Percentiles rank a stretch among this genome's conserved stretches.
Evolutionary conservation across 1,140 invertebrate genomes (phyloP).

Genomic region (Lepidotrigona ventralis): DNA sequence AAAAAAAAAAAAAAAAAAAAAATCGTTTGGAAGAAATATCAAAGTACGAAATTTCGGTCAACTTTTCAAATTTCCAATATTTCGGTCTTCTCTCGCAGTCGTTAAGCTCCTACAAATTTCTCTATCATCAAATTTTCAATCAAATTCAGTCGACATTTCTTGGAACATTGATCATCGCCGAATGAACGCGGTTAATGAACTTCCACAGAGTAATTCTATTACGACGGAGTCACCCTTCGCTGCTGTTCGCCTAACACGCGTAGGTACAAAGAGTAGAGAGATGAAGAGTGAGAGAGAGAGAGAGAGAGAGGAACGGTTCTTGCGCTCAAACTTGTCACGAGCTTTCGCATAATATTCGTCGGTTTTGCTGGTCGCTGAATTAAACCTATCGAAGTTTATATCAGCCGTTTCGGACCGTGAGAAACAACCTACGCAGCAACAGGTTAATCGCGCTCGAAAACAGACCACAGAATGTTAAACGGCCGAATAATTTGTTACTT

Average conservation of each 20-base stretch:
- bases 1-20: neutral
- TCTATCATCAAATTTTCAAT: neutral
- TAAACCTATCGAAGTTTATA: conserved; percentile 45
- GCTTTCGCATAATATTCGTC: conserved; percentile 53
- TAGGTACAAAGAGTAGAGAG: neutral
- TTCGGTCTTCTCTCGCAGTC: too few species aligned
- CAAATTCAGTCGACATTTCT: neutral
- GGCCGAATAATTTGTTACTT: conserved; percentile 9
- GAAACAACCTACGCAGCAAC: conserved; percentile 58
- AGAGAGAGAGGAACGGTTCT: neutral
- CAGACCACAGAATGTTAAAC: conserved; percentile 56
- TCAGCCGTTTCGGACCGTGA: conserved; percentile 48
- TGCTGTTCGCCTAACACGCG: neutral
- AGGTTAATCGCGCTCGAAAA: conserved; percentile 58
- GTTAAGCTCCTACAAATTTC: neutral
- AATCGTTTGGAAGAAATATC: too few species aligned
- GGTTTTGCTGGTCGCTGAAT: conserved; percentile 32
- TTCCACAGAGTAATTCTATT: conserved; percentile 21
- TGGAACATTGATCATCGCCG: too few species aligned
- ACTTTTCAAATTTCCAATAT: neutral
- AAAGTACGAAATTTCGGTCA: too few species aligned
- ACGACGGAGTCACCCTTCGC: neutral
- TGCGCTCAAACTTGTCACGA: conserved; percentile 45
- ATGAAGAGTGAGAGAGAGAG: neutral
- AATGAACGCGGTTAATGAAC: conserved; percentile 2